A percentile compares a stretch with the other conserved stretches of the same genome.
Evolutionary conservation across 2,888 invertebrate species (phyloP).

Genomic region (Papilio demoleus): DNA sequence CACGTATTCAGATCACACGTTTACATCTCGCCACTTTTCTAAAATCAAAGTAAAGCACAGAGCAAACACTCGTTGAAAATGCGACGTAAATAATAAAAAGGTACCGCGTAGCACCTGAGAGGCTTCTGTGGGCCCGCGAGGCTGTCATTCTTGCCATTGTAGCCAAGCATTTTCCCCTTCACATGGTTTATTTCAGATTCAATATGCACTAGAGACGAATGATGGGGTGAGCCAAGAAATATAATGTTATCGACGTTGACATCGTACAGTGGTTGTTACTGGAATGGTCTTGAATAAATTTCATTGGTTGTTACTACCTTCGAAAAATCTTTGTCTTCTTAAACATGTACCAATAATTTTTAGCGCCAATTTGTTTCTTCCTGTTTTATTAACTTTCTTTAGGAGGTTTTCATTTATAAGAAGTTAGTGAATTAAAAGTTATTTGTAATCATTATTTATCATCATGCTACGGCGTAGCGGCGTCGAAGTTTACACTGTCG

Average conservation of each 20-base stretch:
- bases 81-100: constrained; percentile 83
- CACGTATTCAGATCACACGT: constrained; percentile 78
- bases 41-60: constrained; percentile 80
- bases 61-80: constrained; percentile 83
- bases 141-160: constrained; percentile 75
- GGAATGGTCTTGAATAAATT: constrained; percentile 50
- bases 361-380: too few relatives aligned
- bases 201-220: constrained; percentile 76
- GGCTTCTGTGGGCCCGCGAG: constrained; percentile 55
- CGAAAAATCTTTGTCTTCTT: constrained; percentile 9
- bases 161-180: constrained; percentile 66
- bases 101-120: constrained; percentile 63
- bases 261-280: constrained; percentile 51
- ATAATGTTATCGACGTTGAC: constrained; percentile 68
- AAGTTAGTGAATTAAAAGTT: too few relatives aligned
- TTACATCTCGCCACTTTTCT: constrained; percentile 73
- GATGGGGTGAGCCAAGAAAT: constrained; percentile 62
- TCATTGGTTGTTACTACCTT: constrained; percentile 44
- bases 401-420: too few relatives aligned
- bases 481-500: neutral
- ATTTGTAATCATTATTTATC: too few relatives aligned
- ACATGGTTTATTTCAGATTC: constrained; percentile 78
- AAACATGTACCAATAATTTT: neutral
- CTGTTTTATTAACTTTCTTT: neutral
- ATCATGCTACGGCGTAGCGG: neutral